Evolutionary conservation across 1,140 invertebrate species (phyloP).

Genomic region (Polypedilum vanderplanki): DNA sequence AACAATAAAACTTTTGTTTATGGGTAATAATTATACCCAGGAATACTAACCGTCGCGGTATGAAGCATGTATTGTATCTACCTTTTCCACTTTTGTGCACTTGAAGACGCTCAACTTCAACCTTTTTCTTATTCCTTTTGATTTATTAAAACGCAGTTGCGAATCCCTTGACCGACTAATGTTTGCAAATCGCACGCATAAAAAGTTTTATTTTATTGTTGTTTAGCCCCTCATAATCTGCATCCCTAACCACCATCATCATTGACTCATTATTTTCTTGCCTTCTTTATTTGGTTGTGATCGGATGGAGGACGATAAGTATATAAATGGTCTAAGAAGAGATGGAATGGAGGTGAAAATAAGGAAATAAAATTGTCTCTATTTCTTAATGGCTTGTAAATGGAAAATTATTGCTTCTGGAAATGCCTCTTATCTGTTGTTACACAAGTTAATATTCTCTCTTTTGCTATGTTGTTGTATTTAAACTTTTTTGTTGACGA

Average conservation of each 20-base stretch:
- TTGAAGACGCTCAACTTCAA: too few relatives aligned
- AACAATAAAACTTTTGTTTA: slow-evolving; percentile 27
- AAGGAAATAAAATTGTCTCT: not conserved
- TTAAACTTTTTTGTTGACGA: not conserved
- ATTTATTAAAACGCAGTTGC: not conserved
- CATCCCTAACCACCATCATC: not conserved
- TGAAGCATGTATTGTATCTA: too few relatives aligned
- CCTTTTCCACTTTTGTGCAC: too few relatives aligned
- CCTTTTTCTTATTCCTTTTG: not conserved
- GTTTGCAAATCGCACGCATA: not conserved
- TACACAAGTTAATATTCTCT: too few relatives aligned
- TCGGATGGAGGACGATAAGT: not conserved
- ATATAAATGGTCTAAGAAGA: not conserved
- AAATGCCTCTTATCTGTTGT: not conserved
- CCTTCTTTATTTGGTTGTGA: not conserved
- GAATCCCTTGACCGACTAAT: not conserved
- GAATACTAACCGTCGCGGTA: not conserved
- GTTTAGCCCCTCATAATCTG: slow-evolving; percentile 4
- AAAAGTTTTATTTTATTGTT: slow-evolving; percentile 15
- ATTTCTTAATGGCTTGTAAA: slow-evolving; percentile 4
- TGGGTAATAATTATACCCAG: slow-evolving; percentile 23
- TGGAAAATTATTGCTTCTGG: not conserved
- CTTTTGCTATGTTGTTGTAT: not conserved
- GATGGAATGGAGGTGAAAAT: not conserved
- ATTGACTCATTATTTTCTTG: not conserved